A percentile compares a stretch with the other conserved stretches of the same genome.
These are phyloP conservation scores for Erethizon dorsatum DNA, from an alignment of 2,797 vertebrate species.

Conservation along the genomic window DNA sequence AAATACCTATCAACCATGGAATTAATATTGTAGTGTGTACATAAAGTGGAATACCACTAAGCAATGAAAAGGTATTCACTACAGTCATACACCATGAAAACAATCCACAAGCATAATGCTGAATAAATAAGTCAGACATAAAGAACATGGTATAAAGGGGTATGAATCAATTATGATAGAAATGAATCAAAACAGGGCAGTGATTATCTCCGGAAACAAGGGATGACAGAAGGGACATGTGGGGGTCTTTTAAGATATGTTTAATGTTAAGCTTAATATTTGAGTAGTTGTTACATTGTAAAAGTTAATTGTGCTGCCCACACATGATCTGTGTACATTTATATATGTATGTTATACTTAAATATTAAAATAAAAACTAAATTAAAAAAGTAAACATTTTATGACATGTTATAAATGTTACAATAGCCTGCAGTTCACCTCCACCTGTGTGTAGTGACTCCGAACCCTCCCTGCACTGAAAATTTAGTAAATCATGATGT, in stretches of 20 bases:
- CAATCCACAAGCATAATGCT: neutral
- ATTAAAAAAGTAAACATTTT: neutral
- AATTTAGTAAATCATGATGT: neutral
- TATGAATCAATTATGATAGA: neutral
- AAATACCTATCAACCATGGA: neutral
- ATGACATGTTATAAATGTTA: neutral
- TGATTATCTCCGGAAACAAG: neutral
- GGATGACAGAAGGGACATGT: neutral
- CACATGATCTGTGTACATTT: neutral
- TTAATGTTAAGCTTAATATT: neutral
- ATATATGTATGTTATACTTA: neutral
- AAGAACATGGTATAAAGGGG: neutral
- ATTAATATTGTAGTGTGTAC: neutral
- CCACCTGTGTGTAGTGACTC: neutral
- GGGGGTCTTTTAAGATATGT: neutral
- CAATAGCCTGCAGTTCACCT: neutral
- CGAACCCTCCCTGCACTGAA: neutral
- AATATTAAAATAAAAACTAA: neutral
- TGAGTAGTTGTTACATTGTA: neutral
- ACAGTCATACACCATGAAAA: neutral
- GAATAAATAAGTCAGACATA: neutral
- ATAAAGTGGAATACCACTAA: neutral
- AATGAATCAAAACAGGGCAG: neutral
- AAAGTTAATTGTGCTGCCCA: neutral
- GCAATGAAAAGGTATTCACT: neutral